A percentile compares a stretch with the other conserved stretches of the same genome.
Conservation (phyloP, 2,113 vertebrate genomes). For the Amphilophus citrinellus region DNA sequence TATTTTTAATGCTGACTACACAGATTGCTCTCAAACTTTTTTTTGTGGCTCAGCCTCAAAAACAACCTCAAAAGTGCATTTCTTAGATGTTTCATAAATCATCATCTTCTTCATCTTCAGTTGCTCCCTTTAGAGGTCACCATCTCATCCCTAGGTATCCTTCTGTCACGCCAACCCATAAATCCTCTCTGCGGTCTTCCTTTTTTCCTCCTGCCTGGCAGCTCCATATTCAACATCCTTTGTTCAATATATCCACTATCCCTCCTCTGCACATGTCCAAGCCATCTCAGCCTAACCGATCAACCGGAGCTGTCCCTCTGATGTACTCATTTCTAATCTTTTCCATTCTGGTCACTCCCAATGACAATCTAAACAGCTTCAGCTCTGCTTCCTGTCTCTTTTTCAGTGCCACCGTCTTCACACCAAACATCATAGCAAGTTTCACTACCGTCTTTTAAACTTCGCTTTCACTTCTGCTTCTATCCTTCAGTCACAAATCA, state of each 20-base stretch:
- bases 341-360: not conserved
- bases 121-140: not conserved
- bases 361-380: not conserved
- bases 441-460: not conserved
- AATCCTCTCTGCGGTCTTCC: not conserved
- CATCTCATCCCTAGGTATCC: no score
- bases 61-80: not conserved
- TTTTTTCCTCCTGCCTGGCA: not conserved
- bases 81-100: slow-evolving; percentile 5
- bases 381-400: no score
- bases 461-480: not conserved
- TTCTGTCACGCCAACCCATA: not conserved
- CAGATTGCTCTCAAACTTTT: not conserved
- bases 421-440: not conserved
- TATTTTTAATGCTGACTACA: slow-evolving; percentile 10
- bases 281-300: not conserved
- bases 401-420: not conserved
- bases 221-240: not conserved
- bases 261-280: not conserved
- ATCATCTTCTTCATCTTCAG: not conserved
- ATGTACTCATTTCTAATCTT: not conserved
- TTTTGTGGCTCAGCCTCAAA: not conserved
- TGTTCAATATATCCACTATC: not conserved
- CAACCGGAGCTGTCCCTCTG: not conserved
- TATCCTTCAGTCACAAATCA: not conserved